Evolutionary conservation across 2,888 invertebrate species (phyloP), one percentile per base, ranked within the genome.

Genomic region (Hyalella azteca): DNA sequence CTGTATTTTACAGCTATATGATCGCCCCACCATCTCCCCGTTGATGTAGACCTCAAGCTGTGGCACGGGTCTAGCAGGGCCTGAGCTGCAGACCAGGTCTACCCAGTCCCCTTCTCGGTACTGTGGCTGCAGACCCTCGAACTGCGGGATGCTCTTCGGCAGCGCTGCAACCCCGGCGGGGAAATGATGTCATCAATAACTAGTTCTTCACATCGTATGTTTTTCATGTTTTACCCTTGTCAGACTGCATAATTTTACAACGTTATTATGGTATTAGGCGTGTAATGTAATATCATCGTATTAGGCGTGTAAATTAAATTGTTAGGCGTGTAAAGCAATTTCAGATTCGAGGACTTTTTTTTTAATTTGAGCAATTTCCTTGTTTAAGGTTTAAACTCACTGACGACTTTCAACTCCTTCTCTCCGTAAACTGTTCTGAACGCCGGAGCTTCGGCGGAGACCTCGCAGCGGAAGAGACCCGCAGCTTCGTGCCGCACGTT

Each of bases 351-450:
- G n/a, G n/a, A n/a, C n/a, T n/a, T n/a, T n/a, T n/a, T n/a, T n/a
- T n/a, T n/a, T n/a, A n/a, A n/a, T n/a, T n/a, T n/a, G n/a, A n/a
- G n/a, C n/a, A n/a, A n/a, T n/a, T n/a, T n/a, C n/a, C n/a, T n/a
- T n/a, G n/a, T n/a, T n/a, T n/a, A n/a, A n/a, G n/a, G n/a, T n/a
- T n/a, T n/a, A n/a, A n/a, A 66, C 66, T 66, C 66, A 66, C 66
- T 66, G 66, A 66, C 19, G n/a, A 66, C 66, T 66, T 66, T 66
- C 13, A 66, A 36, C 36, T 66, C 66, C 66, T 66, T 66, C 36
- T 66, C 66, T 5, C 36, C 66, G 19, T 66, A 66, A 7, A 66
- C 66, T 32, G 66, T 66, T 19, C 66, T 66, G 36, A 66, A 66
- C 11, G 66, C 66, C 15, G 66, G 66, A 3, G 66, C 66, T 19